phyloP scores from a whole-genome alignment of 2,888 invertebrate species.

The Unio delphinus region DNA sequence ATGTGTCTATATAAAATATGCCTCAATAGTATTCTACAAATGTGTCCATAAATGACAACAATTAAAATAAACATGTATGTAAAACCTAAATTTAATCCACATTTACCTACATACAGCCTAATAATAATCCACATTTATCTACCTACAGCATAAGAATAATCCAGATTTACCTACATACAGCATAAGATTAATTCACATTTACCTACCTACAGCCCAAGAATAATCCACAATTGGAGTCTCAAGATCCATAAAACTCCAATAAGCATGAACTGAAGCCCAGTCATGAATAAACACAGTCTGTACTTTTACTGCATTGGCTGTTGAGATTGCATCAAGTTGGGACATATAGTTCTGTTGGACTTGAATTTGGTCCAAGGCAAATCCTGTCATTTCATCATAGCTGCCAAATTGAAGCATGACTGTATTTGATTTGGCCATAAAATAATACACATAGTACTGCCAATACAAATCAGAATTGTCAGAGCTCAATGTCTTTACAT shows the following conservation, averaged over 20 bases:
- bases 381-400: conserved; percentile 1
- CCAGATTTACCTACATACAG: too few relatives aligned
- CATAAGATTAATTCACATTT: too few relatives aligned
- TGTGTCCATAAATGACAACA: too few relatives aligned
- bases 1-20: too few relatives aligned
- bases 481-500: neutral
- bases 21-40: too few relatives aligned
- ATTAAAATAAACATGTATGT: too few relatives aligned
- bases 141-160: too few relatives aligned
- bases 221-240: conserved; percentile 24
- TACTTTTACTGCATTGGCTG: conserved; percentile 9
- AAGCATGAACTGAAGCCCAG: conserved; percentile 26
- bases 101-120: too few relatives aligned
- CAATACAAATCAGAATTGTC: conserved; percentile 5
- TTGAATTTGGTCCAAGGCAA: conserved; percentile 18
- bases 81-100: too few relatives aligned
- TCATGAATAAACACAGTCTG: conserved; percentile 24
- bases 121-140: too few relatives aligned
- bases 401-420: conserved; percentile 11
- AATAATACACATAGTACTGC: conserved; percentile 25
- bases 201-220: conserved; percentile 27
- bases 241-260: conserved; percentile 21
- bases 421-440: neutral
- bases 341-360: conserved; percentile 5
- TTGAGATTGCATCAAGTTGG: neutral